Percentiles rank a stretch among this genome's conserved stretches.
Evolutionary conservation across 2,888 invertebrate species (phyloP).

Genomic region (Coelinius sp.): DNA sequence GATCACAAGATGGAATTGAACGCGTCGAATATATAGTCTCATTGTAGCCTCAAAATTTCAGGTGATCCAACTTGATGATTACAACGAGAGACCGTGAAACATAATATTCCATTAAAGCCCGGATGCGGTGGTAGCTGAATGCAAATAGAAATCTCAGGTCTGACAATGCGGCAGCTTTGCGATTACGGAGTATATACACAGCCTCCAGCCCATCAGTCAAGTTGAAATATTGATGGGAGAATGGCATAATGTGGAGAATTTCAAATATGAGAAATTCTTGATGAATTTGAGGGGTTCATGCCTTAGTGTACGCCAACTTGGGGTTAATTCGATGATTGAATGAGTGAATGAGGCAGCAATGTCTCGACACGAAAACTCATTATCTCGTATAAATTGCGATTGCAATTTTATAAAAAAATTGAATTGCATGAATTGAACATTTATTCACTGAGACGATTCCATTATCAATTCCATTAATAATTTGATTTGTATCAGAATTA

Average conservation of each 20-base stretch:
- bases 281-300: neutral
- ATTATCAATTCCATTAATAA: neutral
- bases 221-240: neutral
- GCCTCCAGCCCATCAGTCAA: neutral
- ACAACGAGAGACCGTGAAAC: neutral
- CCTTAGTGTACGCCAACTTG: neutral
- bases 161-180: neutral
- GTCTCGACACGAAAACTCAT: neutral
- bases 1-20: too few relatives aligned
- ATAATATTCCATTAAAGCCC: neutral
- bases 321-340: neutral
- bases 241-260: constrained; percentile 1
- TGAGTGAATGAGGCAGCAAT: neutral
- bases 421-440: too few relatives aligned
- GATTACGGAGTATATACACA: neutral
- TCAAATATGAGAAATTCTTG: neutral
- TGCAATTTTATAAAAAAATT: too few relatives aligned
- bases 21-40: too few relatives aligned
- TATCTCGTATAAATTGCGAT: too few relatives aligned
- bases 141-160: neutral
- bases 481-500: neutral
- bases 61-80: neutral
- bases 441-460: too few relatives aligned
- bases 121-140: neutral
- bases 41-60: too few relatives aligned